A percentile compares a stretch with the other conserved stretches of the same genome.
These are phyloP conservation scores for Beroe forskalii DNA, from an alignment of 37 sponge, comb jelly and placozoan species.

Conservation along the genomic window DNA sequence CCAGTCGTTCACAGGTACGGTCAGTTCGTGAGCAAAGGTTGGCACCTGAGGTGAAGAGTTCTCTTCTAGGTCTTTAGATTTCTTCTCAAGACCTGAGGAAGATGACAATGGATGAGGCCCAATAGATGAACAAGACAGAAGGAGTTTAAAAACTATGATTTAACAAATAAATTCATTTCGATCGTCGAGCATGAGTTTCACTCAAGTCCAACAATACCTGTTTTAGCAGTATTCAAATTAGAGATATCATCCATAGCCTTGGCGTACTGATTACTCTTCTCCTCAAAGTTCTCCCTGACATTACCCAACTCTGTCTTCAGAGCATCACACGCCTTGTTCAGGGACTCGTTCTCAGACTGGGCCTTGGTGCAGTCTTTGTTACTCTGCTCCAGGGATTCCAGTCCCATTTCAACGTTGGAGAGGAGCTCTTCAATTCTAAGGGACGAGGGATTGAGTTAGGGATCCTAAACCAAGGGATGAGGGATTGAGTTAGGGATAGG, in stretches of 20 bases:
- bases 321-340: slow-evolving; percentile 27
- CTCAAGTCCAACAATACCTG: too few species aligned
- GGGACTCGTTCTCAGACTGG: neutral
- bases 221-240: neutral
- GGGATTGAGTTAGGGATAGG: too few species aligned
- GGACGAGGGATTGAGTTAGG: neutral
- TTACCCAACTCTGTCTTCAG: slow-evolving; percentile 7
- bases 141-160: too few species aligned
- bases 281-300: slow-evolving; percentile 1
- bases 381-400: slow-evolving; percentile 39
- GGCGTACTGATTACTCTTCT: slow-evolving; percentile 10
- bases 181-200: too few species aligned
- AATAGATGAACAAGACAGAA: neutral
- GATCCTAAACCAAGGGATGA: neutral
- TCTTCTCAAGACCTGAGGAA: slow-evolving; percentile 52
- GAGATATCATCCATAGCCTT: slow-evolving; percentile 48
- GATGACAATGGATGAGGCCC: too few species aligned
- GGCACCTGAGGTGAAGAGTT: neutral
- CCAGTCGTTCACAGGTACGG: slow-evolving; percentile 19
- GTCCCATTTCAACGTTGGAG: slow-evolving; percentile 36
- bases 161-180: too few species aligned
- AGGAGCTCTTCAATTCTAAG: slow-evolving; percentile 54
- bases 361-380: slow-evolving; percentile 13
- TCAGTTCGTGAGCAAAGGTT: slow-evolving; percentile 14
- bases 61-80: slow-evolving; percentile 11